Conservation (phyloP, 2,888 invertebrate species). For the Cephus nigrinus region DNA sequence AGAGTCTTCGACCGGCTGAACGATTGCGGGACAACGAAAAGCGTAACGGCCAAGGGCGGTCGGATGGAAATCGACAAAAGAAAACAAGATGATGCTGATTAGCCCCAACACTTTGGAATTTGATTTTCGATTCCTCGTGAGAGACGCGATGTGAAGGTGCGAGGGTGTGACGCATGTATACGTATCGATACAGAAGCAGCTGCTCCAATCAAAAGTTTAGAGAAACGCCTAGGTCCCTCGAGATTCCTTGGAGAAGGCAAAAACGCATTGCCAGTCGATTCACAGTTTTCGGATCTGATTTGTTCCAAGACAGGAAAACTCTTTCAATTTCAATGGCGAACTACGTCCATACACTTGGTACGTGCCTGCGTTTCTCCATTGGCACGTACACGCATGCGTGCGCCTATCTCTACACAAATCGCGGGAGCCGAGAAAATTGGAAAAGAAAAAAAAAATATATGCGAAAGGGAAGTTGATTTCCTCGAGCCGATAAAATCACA, state of each 20-base stretch:
- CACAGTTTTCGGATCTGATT: conserved; percentile 13
- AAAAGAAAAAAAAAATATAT: conserved; percentile 13
- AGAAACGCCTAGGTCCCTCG: conserved; percentile 1
- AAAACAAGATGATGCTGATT: too few species aligned
- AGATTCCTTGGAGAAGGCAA: conserved; percentile 12
- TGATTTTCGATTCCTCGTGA: too few species aligned
- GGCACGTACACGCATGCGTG: conserved; percentile 8
- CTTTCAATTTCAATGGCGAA: conserved; percentile 20
- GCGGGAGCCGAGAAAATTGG: conserved; percentile 12
- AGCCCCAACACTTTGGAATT: too few species aligned
- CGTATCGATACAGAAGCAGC: conserved; percentile 18
- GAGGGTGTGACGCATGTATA: neutral
- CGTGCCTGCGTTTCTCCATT: conserved; percentile 16
- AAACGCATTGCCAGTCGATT: conserved; percentile 33
- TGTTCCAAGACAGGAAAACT: conserved; percentile 15
- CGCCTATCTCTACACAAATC: too few species aligned
- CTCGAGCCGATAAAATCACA: conserved; percentile 14
- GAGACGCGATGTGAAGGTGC: too few species aligned
- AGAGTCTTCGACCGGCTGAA: too few species aligned
- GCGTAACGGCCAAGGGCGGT: too few species aligned
- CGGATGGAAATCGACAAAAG: too few species aligned
- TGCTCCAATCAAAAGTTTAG: conserved; percentile 33
- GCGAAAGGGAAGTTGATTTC: conserved; percentile 20
- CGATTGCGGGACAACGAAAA: too few species aligned
- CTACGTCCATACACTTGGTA: conserved; percentile 14